Evolutionary conservation across 2,797 vertebrate genomes (phyloP).

Genomic region (Dipus sagitta): DNA sequence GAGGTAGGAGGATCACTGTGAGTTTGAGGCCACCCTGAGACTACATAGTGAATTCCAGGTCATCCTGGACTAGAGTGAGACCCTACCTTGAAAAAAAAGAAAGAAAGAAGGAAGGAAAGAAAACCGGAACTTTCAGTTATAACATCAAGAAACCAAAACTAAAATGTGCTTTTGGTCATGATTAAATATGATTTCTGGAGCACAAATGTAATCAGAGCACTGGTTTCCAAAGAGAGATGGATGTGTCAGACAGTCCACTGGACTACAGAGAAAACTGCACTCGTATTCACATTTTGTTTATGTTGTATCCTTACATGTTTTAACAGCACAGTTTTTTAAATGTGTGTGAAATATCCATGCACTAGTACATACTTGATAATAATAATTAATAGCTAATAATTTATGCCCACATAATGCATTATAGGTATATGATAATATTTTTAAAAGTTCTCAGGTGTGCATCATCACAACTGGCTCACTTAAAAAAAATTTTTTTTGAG

Average conservation of each 20-base stretch:
- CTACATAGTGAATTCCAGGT: too few species aligned
- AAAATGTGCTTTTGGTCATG: not conserved
- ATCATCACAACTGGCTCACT: too few species aligned
- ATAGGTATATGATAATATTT: not conserved
- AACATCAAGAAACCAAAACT: not conserved
- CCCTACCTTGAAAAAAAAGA: too few species aligned
- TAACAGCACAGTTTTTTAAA: not conserved
- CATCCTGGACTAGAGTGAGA: too few species aligned
- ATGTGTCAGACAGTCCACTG: not conserved
- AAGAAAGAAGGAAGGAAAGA: too few species aligned
- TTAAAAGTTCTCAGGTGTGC: too few species aligned
- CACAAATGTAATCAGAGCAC: not conserved
- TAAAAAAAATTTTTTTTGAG: too few species aligned
- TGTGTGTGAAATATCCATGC: not conserved
- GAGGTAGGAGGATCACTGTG: too few species aligned
- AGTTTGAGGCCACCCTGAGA: too few species aligned
- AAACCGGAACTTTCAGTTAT: not conserved
- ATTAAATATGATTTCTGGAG: slow-evolving; percentile 20
- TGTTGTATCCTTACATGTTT: slow-evolving; percentile 23
- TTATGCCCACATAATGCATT: not conserved
- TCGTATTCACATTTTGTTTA: slow-evolving; percentile 22
- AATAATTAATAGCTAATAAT: not conserved
- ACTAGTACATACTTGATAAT: not conserved
- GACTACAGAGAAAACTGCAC: not conserved
- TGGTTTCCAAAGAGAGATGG: not conserved